These are phyloP conservation scores for Bovichtus diacanthus DNA, from an alignment of 2,797 vertebrate species.

Conservation along the genomic window DNA sequence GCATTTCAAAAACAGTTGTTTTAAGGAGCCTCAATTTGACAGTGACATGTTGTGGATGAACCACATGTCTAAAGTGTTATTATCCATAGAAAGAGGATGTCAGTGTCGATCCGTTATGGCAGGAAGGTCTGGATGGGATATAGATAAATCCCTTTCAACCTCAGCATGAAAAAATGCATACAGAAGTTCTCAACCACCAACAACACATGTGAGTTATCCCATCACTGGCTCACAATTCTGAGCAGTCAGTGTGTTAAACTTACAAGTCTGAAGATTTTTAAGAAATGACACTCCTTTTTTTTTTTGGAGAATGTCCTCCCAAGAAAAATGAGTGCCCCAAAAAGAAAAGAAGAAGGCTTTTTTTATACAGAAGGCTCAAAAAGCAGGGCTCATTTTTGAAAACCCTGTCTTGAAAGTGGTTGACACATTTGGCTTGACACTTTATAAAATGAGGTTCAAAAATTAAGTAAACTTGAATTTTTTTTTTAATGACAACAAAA, in stretches of 20 bases:
- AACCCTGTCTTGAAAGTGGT: background rate
- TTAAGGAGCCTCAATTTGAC: conserved; percentile 6
- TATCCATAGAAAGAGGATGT: conserved; percentile 22
- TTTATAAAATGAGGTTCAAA: background rate
- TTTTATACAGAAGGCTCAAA: background rate
- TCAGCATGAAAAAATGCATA: conserved; percentile 13
- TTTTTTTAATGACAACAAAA: background rate
- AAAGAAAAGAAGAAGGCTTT: background rate
- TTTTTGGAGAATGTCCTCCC: background rate
- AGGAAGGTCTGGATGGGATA: conserved; percentile 11
- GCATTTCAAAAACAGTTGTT: conserved; percentile 18
- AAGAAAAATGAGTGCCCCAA: background rate
- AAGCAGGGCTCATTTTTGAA: background rate
- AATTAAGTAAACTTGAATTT: no score
- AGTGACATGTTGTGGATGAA: conserved; percentile 9
- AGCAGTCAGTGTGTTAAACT: background rate
- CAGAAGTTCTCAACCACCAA: conserved; percentile 11
- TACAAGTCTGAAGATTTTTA: background rate
- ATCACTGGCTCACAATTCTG: background rate
- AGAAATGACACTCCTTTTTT: background rate
- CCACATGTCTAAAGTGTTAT: conserved; percentile 13
- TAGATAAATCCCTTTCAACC: conserved; percentile 1
- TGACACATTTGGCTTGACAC: background rate
- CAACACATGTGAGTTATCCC: background rate
- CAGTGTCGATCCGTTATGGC: conserved; percentile 1